Evolutionary conservation across 2,797 vertebrate species (phyloP), one percentile per base, ranked within the genome.

Genomic region (Xyrichtys novacula): DNA sequence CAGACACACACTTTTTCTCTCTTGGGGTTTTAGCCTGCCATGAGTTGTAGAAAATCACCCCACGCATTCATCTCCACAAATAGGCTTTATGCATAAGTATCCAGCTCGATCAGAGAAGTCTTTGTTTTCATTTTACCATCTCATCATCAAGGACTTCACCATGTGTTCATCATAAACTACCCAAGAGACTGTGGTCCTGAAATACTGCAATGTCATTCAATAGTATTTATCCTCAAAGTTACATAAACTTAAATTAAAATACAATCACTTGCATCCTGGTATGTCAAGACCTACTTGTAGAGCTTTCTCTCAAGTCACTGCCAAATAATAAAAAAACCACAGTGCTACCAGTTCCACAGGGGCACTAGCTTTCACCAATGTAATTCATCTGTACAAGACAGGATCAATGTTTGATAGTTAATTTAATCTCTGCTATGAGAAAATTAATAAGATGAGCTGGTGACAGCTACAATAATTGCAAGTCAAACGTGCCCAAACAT

Each of bases 111-210:
- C 74, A 86, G 82, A 75, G 64, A 72, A 65, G 60, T 54, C 83
- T 85, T 89, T 90, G 87, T 90, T 83, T 88, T 81, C 71, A 57
- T 81, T 78, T 79, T 47, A 74, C 52, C 72, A 63, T 78, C 56
- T 74, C 64, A 81, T 73, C 74, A 66, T 67, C 38, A 40, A 65
- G 43, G 36, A 57, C 71, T 63, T 26, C 23, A 17, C 59, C 52
- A 43, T 71, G 71, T 78, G 63, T 44, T 82, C 64, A 50, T 40
- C 57, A 74, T 48, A 49, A 71, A 76, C 44, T 68, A 29, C 22
- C 25, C 39, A 50, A 47, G 62, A 79, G n/a, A 71, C 47, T 43
- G 38, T 66, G 54, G 58, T 71, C 68, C 55, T 48, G 56, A 68
- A 78, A 66, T 26, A 74, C 42, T 62, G 56, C 39, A 63, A 46